Base-by-base conservation (phyloP, 2,797 vertebrate species). In the Lateolabrax maculatus region DNA sequence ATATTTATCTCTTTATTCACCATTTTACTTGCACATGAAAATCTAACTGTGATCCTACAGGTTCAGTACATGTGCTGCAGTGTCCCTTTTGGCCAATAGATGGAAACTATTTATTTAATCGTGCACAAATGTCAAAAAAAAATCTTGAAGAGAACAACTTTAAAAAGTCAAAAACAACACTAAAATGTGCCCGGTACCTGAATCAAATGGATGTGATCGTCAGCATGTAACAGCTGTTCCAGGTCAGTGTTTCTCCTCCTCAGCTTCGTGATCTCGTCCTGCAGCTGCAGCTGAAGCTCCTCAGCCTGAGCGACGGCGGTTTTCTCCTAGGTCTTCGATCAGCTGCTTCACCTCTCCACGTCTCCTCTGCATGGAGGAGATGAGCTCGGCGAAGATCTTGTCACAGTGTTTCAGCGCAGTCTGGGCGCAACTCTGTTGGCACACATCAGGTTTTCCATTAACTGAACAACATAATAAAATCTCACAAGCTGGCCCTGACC, bases 301-400 rank as follows among this genome's bases (percentile, higher is more conserved):
- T 39, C 36, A 0, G 4, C 52, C 64, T 70, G 52, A 0, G 21
- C 0, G 0, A 27, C 4, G 2, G 58, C 77, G 4, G 15, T 23
- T 52, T 75, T 60, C 74, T 74, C 74, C 49, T 80, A n/a, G 82
- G 12, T 8, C 3, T 52, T 16, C 21, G 6, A 84, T 77, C 48
- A 74, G 46, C 49, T 52, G 41, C 61, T 62, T 60, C 61, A 67
- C 65, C 15, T 71, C 43, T 3, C 5, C 12, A 0, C n/a, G 16
- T 25, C 25, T 43, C 29, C 5, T 66, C 36, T 67, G 43, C 65
- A 78, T 12, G 36, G 70, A 74, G 8, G 43, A 56, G 49, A 75
- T n/a, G 11, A 71, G 29, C 5, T 36, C 6, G 2, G 36, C 8
- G 2, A 78, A 81, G 12, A 61, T 49, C n/a, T 48, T 9, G 34